A percentile compares a stretch with the other conserved stretches of the same genome.
These are phyloP conservation scores for Rotaria socialis DNA, from an alignment of 2,888 invertebrate genomes.

Conservation along the genomic window DNA sequence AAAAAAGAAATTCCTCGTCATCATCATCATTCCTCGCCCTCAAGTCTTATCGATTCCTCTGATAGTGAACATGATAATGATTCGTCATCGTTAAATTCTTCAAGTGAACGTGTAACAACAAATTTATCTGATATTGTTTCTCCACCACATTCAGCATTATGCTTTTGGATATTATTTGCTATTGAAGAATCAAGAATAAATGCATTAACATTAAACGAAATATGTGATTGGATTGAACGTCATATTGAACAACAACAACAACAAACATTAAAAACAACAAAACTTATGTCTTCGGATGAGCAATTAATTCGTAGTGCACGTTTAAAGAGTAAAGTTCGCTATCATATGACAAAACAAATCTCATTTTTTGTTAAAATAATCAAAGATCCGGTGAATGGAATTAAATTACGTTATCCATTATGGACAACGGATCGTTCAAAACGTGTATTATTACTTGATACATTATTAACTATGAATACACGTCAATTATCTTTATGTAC, in stretches of 20 bases:
- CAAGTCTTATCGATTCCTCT: constrained; percentile 1
- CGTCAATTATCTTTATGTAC: not conserved
- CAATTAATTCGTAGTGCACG: constrained; percentile 15
- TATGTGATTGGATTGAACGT: constrained; percentile 30
- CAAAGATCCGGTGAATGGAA: constrained; percentile 9
- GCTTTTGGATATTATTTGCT: constrained; percentile 34
- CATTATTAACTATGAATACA: constrained; percentile 16
- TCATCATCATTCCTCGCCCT: not conserved
- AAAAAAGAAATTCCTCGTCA: not conserved
- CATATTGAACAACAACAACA: constrained; percentile 30
- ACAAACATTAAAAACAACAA: not conserved
- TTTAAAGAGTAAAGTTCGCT: constrained; percentile 36
- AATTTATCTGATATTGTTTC: not conserved
- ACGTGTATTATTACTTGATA: constrained; percentile 30
- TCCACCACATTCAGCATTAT: constrained; percentile 18
- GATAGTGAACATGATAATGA: constrained; percentile 28
- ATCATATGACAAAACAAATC: constrained; percentile 35
- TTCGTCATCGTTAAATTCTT: constrained; percentile 36
- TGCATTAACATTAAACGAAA: constrained; percentile 29
- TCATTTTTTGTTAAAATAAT: constrained; percentile 28
- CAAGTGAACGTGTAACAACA: constrained; percentile 14
- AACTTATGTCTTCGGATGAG: not conserved
- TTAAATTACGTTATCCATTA: constrained; percentile 31
- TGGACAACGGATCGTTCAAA: constrained; percentile 15
- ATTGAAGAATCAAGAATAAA: constrained; percentile 21